Evolutionary conservation across 2,797 vertebrate species (phyloP).

Genomic region (Okamejei kenojei): DNA sequence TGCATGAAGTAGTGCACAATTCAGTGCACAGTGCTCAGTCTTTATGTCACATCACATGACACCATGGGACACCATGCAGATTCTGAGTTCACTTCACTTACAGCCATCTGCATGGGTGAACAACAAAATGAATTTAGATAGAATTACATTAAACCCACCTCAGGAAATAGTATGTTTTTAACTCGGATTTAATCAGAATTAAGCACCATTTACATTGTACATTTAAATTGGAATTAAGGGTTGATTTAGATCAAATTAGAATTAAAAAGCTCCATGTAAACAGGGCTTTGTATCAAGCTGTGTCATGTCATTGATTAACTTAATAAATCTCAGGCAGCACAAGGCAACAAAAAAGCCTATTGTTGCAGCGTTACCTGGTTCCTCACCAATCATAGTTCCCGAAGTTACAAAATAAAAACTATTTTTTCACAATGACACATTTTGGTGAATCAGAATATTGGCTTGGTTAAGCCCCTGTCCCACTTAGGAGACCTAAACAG

Average conservation of each 20-base stretch:
- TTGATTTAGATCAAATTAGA: slow-evolving; percentile 39
- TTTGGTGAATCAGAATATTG: slow-evolving; percentile 23
- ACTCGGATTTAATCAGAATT: slow-evolving; percentile 39
- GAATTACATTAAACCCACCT: slow-evolving; percentile 38
- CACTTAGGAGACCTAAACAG: no score
- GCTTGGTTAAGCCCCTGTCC: not conserved
- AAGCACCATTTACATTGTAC: slow-evolving; percentile 37
- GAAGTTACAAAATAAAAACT: not conserved
- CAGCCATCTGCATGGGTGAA: slow-evolving; percentile 38
- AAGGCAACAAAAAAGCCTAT: slow-evolving; percentile 29
- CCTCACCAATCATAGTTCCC: not conserved
- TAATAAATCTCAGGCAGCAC: slow-evolving; percentile 32
- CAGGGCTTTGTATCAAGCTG: slow-evolving; percentile 37
- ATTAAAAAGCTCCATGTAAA: slow-evolving; percentile 34
- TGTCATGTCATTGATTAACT: slow-evolving; percentile 38
- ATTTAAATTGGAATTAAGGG: slow-evolving; percentile 38
- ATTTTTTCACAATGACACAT: not conserved
- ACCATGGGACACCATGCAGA: slow-evolving; percentile 31
- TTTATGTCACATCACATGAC: slow-evolving; percentile 35
- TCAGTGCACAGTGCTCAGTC: slow-evolving; percentile 22
- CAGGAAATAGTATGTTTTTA: slow-evolving; percentile 38
- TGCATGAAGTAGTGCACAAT: slow-evolving; percentile 16
- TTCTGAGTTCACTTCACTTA: slow-evolving; percentile 37
- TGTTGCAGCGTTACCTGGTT: slow-evolving; percentile 20
- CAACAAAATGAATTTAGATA: slow-evolving; percentile 37